These are phyloP conservation scores for Austrolebias charrua DNA, from an alignment of 2,797 vertebrate genomes.

Conservation along the genomic window DNA sequence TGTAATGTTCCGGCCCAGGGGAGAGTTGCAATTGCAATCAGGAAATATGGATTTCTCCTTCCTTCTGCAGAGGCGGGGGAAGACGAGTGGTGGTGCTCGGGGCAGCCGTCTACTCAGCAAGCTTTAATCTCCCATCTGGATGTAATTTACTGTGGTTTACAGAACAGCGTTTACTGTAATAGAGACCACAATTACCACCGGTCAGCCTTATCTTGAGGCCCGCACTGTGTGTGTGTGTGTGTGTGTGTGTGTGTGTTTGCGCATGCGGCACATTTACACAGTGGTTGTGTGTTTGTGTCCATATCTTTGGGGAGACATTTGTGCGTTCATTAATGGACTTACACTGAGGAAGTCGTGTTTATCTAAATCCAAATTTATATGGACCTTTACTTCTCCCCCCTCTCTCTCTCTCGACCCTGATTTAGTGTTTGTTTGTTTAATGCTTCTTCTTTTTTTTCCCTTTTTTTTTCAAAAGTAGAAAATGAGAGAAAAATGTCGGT, in stretches of 20 bases:
- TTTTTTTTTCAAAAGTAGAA: background rate
- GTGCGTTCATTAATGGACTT: slow-evolving; percentile 67
- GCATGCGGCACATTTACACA: slow-evolving; percentile 39
- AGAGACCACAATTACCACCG: slow-evolving; percentile 82
- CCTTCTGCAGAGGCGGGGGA: slow-evolving; percentile 51
- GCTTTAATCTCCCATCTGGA: slow-evolving; percentile 87
- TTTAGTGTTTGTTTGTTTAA: slow-evolving; percentile 24
- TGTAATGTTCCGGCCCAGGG: slow-evolving; percentile 75
- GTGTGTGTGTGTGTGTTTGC: slow-evolving; percentile 51
- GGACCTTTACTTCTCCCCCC: slow-evolving; percentile 45
- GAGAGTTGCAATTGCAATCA: slow-evolving; percentile 79
- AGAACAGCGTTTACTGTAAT: slow-evolving; percentile 85
- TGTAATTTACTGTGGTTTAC: slow-evolving; percentile 85
- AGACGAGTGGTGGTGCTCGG: slow-evolving; percentile 68
- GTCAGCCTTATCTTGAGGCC: slow-evolving; percentile 77
- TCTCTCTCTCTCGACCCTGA: slow-evolving; percentile 34
- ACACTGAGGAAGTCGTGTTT: slow-evolving; percentile 65
- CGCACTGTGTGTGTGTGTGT: slow-evolving; percentile 57
- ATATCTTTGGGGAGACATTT: slow-evolving; percentile 59
- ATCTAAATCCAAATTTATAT: slow-evolving; percentile 65
- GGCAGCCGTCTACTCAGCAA: slow-evolving; percentile 74
- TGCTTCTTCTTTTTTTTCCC: no score
- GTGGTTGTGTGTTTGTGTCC: slow-evolving; percentile 44
- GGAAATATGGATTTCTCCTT: slow-evolving; percentile 86
- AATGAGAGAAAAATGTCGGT: slow-evolving; percentile 12